These are phyloP conservation scores for Protodeltote pygarga DNA, from an alignment of 2,888 invertebrate species.

Conservation along the genomic window DNA sequence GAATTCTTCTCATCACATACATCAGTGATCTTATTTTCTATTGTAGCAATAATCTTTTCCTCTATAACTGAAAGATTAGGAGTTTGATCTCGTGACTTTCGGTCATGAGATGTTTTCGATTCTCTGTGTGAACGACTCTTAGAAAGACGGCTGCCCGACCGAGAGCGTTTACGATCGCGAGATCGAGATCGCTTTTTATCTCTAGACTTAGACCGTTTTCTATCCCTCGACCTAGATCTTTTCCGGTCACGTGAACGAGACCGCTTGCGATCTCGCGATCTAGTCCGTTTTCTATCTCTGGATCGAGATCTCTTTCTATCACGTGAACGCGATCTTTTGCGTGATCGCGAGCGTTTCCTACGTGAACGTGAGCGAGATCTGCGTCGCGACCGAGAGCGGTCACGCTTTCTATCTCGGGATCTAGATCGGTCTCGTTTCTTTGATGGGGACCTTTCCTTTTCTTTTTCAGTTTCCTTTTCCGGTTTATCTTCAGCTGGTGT, in stretches of 20 bases:
- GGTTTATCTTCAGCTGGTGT: slow-evolving; percentile 68
- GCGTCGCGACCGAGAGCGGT: slow-evolving; percentile 87
- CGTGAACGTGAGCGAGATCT: slow-evolving; percentile 86
- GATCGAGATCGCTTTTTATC: slow-evolving; percentile 79
- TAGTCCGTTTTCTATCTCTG: slow-evolving; percentile 86
- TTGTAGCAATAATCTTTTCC: slow-evolving; percentile 60
- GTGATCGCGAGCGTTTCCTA: slow-evolving; percentile 82
- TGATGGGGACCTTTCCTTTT: slow-evolving; percentile 69
- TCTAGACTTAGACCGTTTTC: slow-evolving; percentile 80
- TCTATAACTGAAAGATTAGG: slow-evolving; percentile 67
- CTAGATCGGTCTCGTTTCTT: slow-evolving; percentile 80
- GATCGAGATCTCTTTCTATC: slow-evolving; percentile 80
- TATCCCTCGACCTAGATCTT: slow-evolving; percentile 79
- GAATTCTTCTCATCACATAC: slow-evolving; percentile 86
- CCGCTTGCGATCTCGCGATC: slow-evolving; percentile 87
- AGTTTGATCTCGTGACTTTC: slow-evolving; percentile 74
- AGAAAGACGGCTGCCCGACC: slow-evolving; percentile 75
- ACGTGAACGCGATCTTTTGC: slow-evolving; percentile 71
- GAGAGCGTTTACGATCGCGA: slow-evolving; percentile 78
- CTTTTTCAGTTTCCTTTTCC: slow-evolving; percentile 50
- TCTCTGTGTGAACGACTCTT: slow-evolving; percentile 77
- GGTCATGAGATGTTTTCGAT: slow-evolving; percentile 76
- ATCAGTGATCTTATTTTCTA: slow-evolving; percentile 65
- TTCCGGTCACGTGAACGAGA: slow-evolving; percentile 84
- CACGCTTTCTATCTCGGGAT: slow-evolving; percentile 79